Percentiles rank a stretch among this genome's conserved stretches.
phyloP scores from a whole-genome alignment of 2,888 invertebrate species.

The Limnephilus marmoratus region DNA sequence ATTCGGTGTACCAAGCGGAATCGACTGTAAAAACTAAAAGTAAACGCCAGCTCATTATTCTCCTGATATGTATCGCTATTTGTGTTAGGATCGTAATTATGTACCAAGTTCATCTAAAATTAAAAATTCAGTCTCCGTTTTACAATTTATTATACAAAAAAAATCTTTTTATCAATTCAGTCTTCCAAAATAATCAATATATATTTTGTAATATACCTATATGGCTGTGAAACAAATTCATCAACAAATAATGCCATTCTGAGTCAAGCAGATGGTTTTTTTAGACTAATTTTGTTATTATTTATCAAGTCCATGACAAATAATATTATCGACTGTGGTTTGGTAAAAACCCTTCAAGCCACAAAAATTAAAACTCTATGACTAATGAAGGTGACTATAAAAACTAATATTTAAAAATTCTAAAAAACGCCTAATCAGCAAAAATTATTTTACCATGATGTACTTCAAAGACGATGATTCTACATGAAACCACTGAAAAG shows the following conservation, averaged over 20 bases:
- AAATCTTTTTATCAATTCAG: background rate
- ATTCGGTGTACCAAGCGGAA: too few species aligned
- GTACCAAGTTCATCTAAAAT: background rate
- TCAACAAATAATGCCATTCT: background rate
- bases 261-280: background rate
- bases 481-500: too few species aligned
- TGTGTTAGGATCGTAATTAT: background rate
- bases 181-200: background rate
- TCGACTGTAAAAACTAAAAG: too few species aligned
- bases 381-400: too few species aligned
- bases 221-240: background rate
- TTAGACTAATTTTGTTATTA: too few species aligned
- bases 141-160: background rate
- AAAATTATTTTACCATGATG: too few species aligned
- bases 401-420: too few species aligned
- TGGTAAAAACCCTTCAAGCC: too few species aligned
- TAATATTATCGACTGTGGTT: background rate
- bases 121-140: background rate
- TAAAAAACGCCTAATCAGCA: too few species aligned
- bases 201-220: background rate
- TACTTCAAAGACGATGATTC: background rate
- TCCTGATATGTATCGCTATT: background rate
- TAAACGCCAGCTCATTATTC: too few species aligned
- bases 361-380: too few species aligned
- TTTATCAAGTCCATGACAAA: background rate